A percentile compares a stretch with the other conserved stretches of the same genome.
These are phyloP conservation scores for Diarsia rubi DNA, from an alignment of 2,888 invertebrate genomes.

Conservation along the genomic window DNA sequence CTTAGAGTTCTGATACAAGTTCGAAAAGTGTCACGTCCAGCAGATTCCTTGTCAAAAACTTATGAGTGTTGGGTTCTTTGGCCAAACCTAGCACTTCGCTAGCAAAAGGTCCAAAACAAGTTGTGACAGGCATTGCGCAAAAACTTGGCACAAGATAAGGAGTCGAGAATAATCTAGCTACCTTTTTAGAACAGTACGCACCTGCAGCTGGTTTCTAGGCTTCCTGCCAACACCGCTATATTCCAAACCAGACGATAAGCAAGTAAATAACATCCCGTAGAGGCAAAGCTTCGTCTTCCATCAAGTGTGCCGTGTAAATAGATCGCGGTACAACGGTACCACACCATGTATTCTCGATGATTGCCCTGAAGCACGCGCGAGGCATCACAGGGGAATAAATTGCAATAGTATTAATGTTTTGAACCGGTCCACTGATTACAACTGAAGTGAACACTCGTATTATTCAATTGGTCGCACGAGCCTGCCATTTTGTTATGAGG, in stretches of 20 bases:
- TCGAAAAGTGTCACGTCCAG: no score
- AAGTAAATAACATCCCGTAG: conserved; percentile 61
- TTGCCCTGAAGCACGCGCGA: conserved; percentile 81
- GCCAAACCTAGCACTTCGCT: neutral
- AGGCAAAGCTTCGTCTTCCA: conserved; percentile 59
- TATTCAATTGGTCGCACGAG: conserved; percentile 81
- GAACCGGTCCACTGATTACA: conserved; percentile 83
- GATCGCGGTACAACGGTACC: conserved; percentile 83
- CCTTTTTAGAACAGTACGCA: conserved; percentile 29
- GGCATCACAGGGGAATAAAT: conserved; percentile 80
- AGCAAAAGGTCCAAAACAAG: neutral
- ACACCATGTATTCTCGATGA: conserved; percentile 79
- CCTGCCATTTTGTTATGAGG: conserved; percentile 72
- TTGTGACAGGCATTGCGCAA: neutral
- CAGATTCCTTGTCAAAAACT: neutral
- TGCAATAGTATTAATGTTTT: conserved; percentile 84
- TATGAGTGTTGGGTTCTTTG: neutral
- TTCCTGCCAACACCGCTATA: conserved; percentile 42
- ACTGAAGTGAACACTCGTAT: conserved; percentile 77
- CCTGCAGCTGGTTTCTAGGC: conserved; percentile 29
- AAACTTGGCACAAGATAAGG: conserved; percentile 15
- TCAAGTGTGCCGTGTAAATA: conserved; percentile 81
- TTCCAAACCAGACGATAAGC: conserved; percentile 47
- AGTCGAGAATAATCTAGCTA: conserved; percentile 13
- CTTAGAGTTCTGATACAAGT: neutral